Evolutionary conservation across 2,113 vertebrate genomes (phyloP), one percentile per base, ranked within the genome.

Genomic region (Myiozetetes cayanensis): DNA sequence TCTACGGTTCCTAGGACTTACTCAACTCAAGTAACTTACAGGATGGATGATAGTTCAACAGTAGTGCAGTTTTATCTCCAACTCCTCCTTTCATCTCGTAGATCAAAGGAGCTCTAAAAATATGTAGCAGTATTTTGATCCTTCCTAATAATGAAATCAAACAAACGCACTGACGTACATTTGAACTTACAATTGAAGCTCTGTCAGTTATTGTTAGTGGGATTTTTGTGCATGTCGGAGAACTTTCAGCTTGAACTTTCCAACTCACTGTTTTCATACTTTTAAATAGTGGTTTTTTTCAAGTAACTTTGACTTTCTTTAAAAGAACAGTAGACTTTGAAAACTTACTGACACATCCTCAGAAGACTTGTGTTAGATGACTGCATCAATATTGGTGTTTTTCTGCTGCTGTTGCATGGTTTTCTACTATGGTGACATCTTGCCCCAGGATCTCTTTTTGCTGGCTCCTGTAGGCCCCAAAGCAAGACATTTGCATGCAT

Each of bases 41-140:
- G 65, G 47, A 37, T 86, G 53, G 43, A 47, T 80, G 43, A 33
- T 77, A 44, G n/a, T 81, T 88, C 80, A 77, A 6, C 70, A 74
- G 12, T 73, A 23, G n/a, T 83, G 68, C 50, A 86, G 9, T 59
- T 93, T 86, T 86, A 84, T 67, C 35, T 88, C 89, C 25, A 80
- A 9, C 28, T 88, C 39, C 15, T 93, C 41, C 52, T 96, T 96
- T 92, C 41, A 77, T 83, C 68, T 74, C 15, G 77, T 63, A 77
- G 86, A 88, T 90, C 82, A 90, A 93, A 90, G 90, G 37, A 76
- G 15, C 53, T 73, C 41, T 87, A 79, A 91, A 90, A 91, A 83
- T 76, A 55, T 20, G 11, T 53, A 58, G 75, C 63, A 74, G 13
- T 76, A n/a, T 80, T 90, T 86, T 88, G 67, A 46, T 92, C 71